phyloP scores from a whole-genome alignment of 2,888 invertebrate species.

The Zygothrica quintamaculata region DNA sequence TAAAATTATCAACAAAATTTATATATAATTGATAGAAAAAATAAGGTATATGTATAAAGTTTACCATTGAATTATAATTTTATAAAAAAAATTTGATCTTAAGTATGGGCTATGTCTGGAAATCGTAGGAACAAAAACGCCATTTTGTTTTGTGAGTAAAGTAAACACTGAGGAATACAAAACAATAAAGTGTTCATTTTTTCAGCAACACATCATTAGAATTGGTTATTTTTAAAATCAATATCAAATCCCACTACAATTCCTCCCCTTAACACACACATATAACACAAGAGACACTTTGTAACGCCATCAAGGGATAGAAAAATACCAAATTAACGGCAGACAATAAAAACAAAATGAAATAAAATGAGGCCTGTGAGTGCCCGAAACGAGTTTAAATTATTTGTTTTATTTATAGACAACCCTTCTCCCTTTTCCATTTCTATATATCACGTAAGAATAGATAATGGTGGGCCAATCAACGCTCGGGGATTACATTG shows the following conservation, averaged over 20 bases:
- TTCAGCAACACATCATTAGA: constrained; percentile 40
- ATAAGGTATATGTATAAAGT: too few relatives aligned
- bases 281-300: constrained; percentile 10
- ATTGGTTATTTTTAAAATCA: constrained; percentile 57
- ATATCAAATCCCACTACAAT: constrained; percentile 7
- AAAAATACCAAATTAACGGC: constrained; percentile 59
- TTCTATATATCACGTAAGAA: constrained; percentile 30
- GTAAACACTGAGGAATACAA: constrained; percentile 25
- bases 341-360: constrained; percentile 73
- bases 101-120: too few relatives aligned
- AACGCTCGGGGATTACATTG: constrained; percentile 60
- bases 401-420: constrained; percentile 68
- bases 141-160: constrained; percentile 41
- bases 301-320: constrained; percentile 12
- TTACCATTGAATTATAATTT: too few relatives aligned
- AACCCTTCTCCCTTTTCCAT: constrained; percentile 17
- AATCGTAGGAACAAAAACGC: too few relatives aligned
- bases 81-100: too few relatives aligned
- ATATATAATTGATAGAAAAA: too few relatives aligned
- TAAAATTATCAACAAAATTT: too few relatives aligned
- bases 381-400: constrained; percentile 66
- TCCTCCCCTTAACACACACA: constrained; percentile 11
- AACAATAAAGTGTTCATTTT: constrained; percentile 25
- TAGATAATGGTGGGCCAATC: constrained; percentile 57
- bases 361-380: constrained; percentile 31